Percentiles rank a stretch among this genome's conserved stretches.
These are phyloP conservation scores for Nomia melanderi DNA, from an alignment of 1,140 invertebrate genomes.

Conservation along the genomic window DNA sequence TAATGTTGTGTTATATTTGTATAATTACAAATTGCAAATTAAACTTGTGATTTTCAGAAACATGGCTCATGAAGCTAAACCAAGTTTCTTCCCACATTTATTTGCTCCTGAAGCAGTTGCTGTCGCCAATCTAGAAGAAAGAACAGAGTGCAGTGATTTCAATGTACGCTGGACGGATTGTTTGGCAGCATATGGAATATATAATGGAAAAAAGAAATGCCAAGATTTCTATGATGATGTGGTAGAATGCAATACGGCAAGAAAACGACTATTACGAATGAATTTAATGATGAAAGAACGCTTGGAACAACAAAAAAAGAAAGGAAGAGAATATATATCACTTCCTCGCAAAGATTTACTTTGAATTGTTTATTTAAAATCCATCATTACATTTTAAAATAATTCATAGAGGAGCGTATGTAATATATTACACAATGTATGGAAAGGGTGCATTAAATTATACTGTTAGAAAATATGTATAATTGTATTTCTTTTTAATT, in stretches of 20 bases:
- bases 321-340: conserved; percentile 55
- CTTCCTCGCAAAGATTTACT: not conserved
- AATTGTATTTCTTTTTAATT: not conserved
- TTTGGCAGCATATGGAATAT: conserved; percentile 87
- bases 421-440: not conserved
- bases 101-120: too few species aligned
- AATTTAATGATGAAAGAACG: conserved; percentile 81
- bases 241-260: conserved; percentile 83
- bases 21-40: too few species aligned
- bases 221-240: conserved; percentile 82
- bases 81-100: too few species aligned
- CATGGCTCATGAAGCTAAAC: too few species aligned
- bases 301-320: conserved; percentile 79
- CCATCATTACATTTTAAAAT: not conserved
- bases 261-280: conserved; percentile 82
- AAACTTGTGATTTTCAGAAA: too few species aligned
- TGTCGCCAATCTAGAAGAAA: too few species aligned
- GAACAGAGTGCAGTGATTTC: conserved; percentile 83
- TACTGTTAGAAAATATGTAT: too few species aligned
- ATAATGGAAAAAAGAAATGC: conserved; percentile 83
- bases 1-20: too few species aligned
- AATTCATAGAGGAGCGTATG: too few species aligned
- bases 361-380: not conserved
- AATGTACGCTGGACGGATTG: conserved; percentile 87
- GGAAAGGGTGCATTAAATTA: too few species aligned